A percentile compares a stretch with the other conserved stretches of the same genome.
Conservation (phyloP, 2,113 vertebrate species). For the Azemiops feae region DNA sequence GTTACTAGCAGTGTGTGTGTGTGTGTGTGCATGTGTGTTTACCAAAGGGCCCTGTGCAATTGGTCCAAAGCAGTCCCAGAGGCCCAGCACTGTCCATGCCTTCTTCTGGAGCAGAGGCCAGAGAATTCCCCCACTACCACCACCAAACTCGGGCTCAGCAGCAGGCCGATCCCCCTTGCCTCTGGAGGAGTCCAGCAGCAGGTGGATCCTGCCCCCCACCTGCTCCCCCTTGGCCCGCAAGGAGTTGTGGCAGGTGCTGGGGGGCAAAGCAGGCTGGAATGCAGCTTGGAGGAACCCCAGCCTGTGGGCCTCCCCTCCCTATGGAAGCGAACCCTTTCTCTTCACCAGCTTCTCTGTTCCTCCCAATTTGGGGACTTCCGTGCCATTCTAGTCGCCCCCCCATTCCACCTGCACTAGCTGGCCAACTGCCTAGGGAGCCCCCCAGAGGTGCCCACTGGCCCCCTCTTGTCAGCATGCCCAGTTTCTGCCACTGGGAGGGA, state of each 20-base stretch:
- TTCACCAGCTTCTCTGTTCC: neutral
- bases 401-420: neutral
- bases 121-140: neutral
- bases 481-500: neutral
- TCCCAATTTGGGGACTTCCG: neutral
- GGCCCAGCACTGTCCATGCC: neutral
- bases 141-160: too few species aligned
- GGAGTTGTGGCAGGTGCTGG: neutral
- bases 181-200: too few species aligned
- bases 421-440: neutral
- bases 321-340: neutral
- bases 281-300: neutral
- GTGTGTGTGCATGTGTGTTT: too few species aligned
- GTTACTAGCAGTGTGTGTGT: neutral
- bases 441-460: neutral
- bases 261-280: neutral
- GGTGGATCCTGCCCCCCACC: neutral
- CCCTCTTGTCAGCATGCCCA: neutral
- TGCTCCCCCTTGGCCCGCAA: neutral
- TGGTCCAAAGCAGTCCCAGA: neutral
- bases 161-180: too few species aligned
- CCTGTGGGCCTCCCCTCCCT: neutral
- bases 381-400: neutral
- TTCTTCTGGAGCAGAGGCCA: neutral
- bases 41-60: neutral